Base-by-base conservation (phyloP, 2,888 invertebrate genomes). In the Isoperla grammatica region DNA sequence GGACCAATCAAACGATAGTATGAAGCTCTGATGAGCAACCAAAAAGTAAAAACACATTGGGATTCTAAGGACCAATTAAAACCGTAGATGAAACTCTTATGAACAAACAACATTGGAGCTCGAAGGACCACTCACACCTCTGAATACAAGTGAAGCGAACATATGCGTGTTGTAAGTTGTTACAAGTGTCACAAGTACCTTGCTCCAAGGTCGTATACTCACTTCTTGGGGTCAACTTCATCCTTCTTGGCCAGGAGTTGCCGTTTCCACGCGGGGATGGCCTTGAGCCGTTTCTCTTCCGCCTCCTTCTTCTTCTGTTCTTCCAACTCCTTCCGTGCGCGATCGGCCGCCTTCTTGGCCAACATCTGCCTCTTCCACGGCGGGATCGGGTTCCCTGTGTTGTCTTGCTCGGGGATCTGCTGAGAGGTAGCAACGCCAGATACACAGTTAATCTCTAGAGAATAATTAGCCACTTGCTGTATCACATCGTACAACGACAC, bases 351-450 rank as follows among this genome's bases (percentile, higher is more conserved):
- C 73, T 95, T 90, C 69, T 93, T 87, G 1, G 96, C 96, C 73
- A 95, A 74, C 91, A 96, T 94, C 75, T 95, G 95, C 11, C 95
- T 79, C 73, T 95, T 95, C 96, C 96, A 96, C 20, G 88, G 88
- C 12, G 96, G 96, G 69, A 96, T 93, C 43, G 86, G 80, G 71
- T 90, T 91, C 1, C 95, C 95, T 6, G 90, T 86, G 55, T 86
- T 85, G 73, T 95, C 95, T 64, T 86, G 86, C 71, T 92, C 92
- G 9, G 95, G 94, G 67, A 95, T 87, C 89, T 94, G 60, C 37
- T 35, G 54, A 13, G 37, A 43, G 15, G 20, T 35, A 11, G 19
- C 12, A 13, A 9, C 6, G 29, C 42, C 37, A 57, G 9, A 56
- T 20, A 49, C 0, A n/a, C 17, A n/a, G 12, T 15, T 0, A 13